A percentile compares a stretch with the other conserved stretches of the same genome.
Conservation (phyloP, 2,888 invertebrate species). For the Zaprionus lineosus region DNA sequence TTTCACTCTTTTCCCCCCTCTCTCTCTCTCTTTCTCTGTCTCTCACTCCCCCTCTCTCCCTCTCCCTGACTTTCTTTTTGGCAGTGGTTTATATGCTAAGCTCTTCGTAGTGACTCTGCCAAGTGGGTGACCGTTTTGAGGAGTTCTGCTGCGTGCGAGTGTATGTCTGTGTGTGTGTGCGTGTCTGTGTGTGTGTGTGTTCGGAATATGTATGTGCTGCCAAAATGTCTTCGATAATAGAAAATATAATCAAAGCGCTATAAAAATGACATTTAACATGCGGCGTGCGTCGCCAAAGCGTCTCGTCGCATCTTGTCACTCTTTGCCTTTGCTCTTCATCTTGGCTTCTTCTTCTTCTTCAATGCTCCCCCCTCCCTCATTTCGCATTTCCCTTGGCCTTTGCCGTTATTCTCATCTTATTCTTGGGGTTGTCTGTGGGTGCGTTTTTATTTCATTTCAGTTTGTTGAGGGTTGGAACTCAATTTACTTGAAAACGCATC, state of each 20-base stretch:
- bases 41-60: constrained; percentile 1
- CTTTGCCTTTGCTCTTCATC: background rate
- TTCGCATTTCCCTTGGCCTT: background rate
- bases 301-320: constrained; percentile 32
- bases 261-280: constrained; percentile 78
- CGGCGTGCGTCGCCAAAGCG: constrained; percentile 73
- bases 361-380: background rate
- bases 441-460: constrained; percentile 76
- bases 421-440: constrained; percentile 41
- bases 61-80: background rate
- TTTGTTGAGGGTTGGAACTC: constrained; percentile 77
- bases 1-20: background rate
- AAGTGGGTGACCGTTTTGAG: constrained; percentile 36
- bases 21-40: background rate
- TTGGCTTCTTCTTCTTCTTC: constrained; percentile 3
- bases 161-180: background rate
- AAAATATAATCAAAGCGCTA: constrained; percentile 79
- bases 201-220: constrained; percentile 54
- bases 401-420: background rate
- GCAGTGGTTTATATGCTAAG: constrained; percentile 47
- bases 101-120: constrained; percentile 34
- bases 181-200: constrained; percentile 25
- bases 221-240: constrained; percentile 76
- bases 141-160: constrained; percentile 16
- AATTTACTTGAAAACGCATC: constrained; percentile 79